Evolutionary conservation across 2,888 invertebrate species (phyloP), one percentile per base, ranked within the genome.

Genomic region (Boloria euphrosyne): DNA sequence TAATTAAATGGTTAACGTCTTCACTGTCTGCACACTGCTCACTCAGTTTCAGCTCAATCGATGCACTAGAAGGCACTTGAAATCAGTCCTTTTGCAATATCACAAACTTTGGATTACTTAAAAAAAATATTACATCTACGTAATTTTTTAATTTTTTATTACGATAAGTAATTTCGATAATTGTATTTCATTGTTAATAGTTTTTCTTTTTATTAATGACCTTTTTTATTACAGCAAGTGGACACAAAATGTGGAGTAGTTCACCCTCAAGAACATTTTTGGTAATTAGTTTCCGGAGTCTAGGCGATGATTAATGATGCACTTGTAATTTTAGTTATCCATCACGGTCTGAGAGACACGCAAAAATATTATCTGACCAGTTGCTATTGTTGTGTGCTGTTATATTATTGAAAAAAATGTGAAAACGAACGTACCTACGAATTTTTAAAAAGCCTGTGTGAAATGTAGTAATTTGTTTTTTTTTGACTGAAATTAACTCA

Each of bases 301-400:
- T 14, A 51, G 17, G 14, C 49, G 62, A 51, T 38, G 60, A 44
- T 64, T 57, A 46, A 57, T 57, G 57, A 44, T 46, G 44, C 22
- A 13, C 31, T 38, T 38, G 22, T 76, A 72, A 76, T 77, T 67
- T 66, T 51, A 69, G 65, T 73, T 76, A 81, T 82, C 79, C 76
- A 79, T 81, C 81, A 80, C 58, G 6, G 52, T 38, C 18, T 44
- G 63, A 53, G 54, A 62, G 51, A 73, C 81, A 79, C 78, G 80
- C 80, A 72, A 78, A 75, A 74, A 74, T 73, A 67, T 71, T 46
- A n/a, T 38, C 10, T 31, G 31, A 53, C 10, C 27, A 31, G 16
- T 16, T 13, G 31, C n/a, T 53, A 17, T 38, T 31, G 53, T 53
- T 31, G 31, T 31, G 27, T 53, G 31, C 31, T 53, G 13, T 31